Evolutionary conservation across 2,888 invertebrate genomes (phyloP).

Genomic region (Melipona bicolor): DNA sequence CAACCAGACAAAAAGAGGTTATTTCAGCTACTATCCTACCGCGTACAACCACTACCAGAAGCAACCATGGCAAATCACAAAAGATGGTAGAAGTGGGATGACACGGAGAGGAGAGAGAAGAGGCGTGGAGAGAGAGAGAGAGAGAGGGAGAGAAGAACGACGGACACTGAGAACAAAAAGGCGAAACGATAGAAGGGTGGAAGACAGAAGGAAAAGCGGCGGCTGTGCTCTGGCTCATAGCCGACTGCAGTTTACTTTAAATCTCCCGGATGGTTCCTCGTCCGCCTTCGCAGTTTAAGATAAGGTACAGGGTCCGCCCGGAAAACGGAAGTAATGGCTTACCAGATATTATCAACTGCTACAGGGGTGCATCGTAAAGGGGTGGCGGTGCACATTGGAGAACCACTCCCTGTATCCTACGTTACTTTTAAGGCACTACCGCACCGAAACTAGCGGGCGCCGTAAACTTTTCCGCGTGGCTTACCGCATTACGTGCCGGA

Average conservation of each 20-base stretch:
- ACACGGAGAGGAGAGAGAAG: background rate
- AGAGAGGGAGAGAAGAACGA: background rate
- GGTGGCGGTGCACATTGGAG: conserved; percentile 58
- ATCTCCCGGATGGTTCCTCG: conserved; percentile 76
- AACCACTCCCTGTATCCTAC: conserved; percentile 66
- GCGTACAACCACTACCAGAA: background rate
- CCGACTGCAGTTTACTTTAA: conserved; percentile 76
- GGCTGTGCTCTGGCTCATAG: conserved; percentile 59
- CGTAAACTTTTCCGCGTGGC: conserved; percentile 71
- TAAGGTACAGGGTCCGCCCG: conserved; percentile 77
- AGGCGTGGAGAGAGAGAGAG: background rate
- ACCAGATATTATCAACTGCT: conserved; percentile 81
- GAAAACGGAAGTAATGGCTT: conserved; percentile 82
- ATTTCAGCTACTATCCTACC: background rate
- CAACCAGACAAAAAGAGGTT: background rate
- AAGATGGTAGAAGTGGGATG: conserved; percentile 1
- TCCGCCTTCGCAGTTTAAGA: conserved; percentile 75
- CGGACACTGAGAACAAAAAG: background rate
- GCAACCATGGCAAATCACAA: conserved; percentile 13
- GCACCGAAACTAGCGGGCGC: conserved; percentile 67
- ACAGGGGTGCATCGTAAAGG: conserved; percentile 64
- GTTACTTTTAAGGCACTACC: conserved; percentile 72
- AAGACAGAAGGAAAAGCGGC: conserved; percentile 34
- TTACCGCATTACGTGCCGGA: conserved; percentile 68
- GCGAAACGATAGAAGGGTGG: background rate